A percentile compares a stretch with the other conserved stretches of the same genome.
phyloP scores from a whole-genome alignment of 2,113 vertebrate species.

The Syngnathoides biaculeatus region DNA sequence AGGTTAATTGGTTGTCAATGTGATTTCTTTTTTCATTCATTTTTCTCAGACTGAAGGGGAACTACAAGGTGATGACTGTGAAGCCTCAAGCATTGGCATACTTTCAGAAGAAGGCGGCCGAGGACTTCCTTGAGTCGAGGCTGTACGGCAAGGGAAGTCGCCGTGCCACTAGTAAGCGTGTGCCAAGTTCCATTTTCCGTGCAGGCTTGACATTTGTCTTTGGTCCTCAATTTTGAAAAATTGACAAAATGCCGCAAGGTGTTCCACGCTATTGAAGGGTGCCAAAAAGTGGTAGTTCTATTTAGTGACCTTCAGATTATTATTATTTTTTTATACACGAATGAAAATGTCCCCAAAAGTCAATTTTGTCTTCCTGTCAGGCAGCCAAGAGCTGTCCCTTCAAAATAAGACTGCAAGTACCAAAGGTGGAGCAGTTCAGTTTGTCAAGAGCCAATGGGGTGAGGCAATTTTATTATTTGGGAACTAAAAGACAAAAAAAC shows the following conservation, averaged over 20 bases:
- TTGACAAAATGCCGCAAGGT: no score
- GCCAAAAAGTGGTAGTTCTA: no score
- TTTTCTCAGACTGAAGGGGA: slow-evolving; percentile 72
- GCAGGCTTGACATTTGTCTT: slow-evolving; percentile 15
- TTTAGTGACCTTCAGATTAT: no score
- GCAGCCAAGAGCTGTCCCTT: slow-evolving; percentile 83
- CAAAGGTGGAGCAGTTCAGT: slow-evolving; percentile 82
- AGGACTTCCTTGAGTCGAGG: slow-evolving; percentile 74
- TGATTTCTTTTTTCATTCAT: background rate
- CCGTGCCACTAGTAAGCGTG: slow-evolving; percentile 78
- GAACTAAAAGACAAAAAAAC: background rate
- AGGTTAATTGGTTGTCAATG: background rate
- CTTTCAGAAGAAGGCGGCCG: slow-evolving; percentile 73
- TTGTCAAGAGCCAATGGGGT: slow-evolving; percentile 84
- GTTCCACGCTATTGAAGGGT: background rate
- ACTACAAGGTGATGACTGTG: slow-evolving; percentile 70
- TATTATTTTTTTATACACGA: no score
- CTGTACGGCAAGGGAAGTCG: slow-evolving; percentile 79
- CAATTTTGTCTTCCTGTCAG: slow-evolving; percentile 58
- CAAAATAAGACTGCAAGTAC: slow-evolving; percentile 76
- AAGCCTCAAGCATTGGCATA: slow-evolving; percentile 53
- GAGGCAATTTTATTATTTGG: slow-evolving; percentile 41
- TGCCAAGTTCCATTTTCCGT: background rate
- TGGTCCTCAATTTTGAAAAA: no score
- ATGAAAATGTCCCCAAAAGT: no score